Evolutionary conservation across 2,113 vertebrate genomes (phyloP), one percentile per base, ranked within the genome.

Genomic region (Ancistrus triradiatus): DNA sequence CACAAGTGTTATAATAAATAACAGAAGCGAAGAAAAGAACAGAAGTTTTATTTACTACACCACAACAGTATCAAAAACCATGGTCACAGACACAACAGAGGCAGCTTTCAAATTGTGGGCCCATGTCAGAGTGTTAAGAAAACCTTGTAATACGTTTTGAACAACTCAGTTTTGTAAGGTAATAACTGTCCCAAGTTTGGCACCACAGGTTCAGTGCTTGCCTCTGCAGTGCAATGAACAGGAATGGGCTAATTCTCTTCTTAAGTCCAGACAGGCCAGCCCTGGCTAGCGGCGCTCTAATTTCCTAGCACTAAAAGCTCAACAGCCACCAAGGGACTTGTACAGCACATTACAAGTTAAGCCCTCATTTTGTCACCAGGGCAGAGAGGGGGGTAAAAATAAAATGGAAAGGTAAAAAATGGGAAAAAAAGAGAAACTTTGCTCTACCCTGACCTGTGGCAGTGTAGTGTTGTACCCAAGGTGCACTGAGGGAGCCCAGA

Each of bases 261-360:
- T 22, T 37, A 21, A 17, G 47, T 59, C 11, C 71, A 60, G 60
- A 66, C 57, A 65, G 66, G 19, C 49, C 46, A 56, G 27, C 42
- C 21, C 55, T 60, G 56, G 55, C 56, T 60, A 48, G 61, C 69
- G 61, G 60, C 56, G 31, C 65, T 75, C 69, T 75, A 68, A 75
- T 87, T 87, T 80, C 74, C 68, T 79, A 65, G 74, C 79, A 84
- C 79, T 85, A 83, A 86, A 87, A 83, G 80, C 84, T 78, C 80
- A 91, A 82, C 79, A 81, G 79, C 82, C 75, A 81, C 74, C 83
- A 71, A 62, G 87, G 87, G 84, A 90, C 77, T 78, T 81, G 79
- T 83, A 81, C 66, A 87, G 79, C 80, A 90, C 90, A 91, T 91
- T 90, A 89, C 83, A 88, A 88, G 87, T 91, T 91, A 87, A 91